These are phyloP conservation scores for Bothrops jararaca DNA, from an alignment of 2,113 vertebrate genomes.

Conservation along the genomic window DNA sequence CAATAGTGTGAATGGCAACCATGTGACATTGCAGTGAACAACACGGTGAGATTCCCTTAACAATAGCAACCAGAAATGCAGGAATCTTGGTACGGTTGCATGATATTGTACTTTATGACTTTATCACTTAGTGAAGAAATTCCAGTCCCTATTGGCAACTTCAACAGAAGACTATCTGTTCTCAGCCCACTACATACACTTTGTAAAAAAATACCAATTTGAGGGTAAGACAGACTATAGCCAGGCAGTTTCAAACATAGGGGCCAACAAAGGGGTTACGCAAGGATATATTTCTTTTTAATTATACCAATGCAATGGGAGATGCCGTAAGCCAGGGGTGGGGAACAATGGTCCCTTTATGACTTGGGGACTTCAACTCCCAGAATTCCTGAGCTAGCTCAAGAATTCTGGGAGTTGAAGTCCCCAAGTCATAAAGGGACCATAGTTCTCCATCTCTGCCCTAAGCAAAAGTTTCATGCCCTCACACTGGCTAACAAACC, in stretches of 20 bases:
- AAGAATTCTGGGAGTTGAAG: background rate
- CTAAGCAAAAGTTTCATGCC: background rate
- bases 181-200: background rate
- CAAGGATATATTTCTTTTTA: background rate
- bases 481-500: background rate
- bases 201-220: background rate
- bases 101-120: background rate
- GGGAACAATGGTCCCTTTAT: background rate
- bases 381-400: background rate
- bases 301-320: background rate
- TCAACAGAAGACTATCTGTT: background rate
- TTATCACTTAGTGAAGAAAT: background rate
- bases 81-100: background rate
- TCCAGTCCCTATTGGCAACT: background rate
- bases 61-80: background rate
- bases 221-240: background rate
- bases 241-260: background rate
- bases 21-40: background rate
- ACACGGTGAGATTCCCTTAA: background rate
- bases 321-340: background rate
- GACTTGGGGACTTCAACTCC: background rate
- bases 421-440: background rate
- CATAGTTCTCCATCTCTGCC: background rate
- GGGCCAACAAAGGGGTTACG: background rate
- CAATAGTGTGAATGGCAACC: background rate